phyloP scores from a whole-genome alignment of 2,888 invertebrate genomes.

The Drosophila histrio region DNA sequence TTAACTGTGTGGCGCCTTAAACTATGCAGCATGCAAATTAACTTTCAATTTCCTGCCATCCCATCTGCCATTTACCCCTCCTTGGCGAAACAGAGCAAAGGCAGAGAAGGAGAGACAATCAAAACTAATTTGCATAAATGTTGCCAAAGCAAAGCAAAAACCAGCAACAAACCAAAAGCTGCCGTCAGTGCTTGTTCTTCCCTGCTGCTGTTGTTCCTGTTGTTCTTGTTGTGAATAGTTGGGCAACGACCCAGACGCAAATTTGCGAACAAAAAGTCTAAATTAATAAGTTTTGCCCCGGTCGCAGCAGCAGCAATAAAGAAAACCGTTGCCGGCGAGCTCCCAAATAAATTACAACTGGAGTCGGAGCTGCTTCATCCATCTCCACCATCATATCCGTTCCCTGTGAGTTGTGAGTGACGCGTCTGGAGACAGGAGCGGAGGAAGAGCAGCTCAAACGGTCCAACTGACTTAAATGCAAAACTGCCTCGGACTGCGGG shows the following conservation, averaged over 20 bases:
- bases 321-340: conserved; percentile 55
- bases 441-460: conserved; percentile 19
- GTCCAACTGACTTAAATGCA: conserved; percentile 41
- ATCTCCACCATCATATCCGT: conserved; percentile 21
- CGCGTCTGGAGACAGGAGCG: conserved; percentile 23
- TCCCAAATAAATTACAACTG: conserved; percentile 67
- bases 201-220: conserved; percentile 4
- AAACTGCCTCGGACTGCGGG: conserved; percentile 51
- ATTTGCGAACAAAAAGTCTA: conserved; percentile 79
- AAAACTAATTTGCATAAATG: conserved; percentile 80
- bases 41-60: conserved; percentile 75
- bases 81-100: background rate
- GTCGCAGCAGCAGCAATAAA: conserved; percentile 59
- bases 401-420: conserved; percentile 44
- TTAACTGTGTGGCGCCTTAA: conserved; percentile 70
- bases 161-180: conserved; percentile 44
- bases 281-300: conserved; percentile 75
- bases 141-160: conserved; percentile 63
- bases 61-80: background rate
- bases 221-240: conserved; percentile 56
- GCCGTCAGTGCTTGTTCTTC: conserved; percentile 30
- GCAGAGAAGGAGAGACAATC: conserved; percentile 60
- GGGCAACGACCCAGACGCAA: conserved; percentile 78
- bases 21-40: conserved; percentile 75
- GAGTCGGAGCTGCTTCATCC: conserved; percentile 24